These are phyloP conservation scores for Rhodinocichla rosea DNA, from an alignment of 2,113 vertebrate genomes.

Conservation along the genomic window DNA sequence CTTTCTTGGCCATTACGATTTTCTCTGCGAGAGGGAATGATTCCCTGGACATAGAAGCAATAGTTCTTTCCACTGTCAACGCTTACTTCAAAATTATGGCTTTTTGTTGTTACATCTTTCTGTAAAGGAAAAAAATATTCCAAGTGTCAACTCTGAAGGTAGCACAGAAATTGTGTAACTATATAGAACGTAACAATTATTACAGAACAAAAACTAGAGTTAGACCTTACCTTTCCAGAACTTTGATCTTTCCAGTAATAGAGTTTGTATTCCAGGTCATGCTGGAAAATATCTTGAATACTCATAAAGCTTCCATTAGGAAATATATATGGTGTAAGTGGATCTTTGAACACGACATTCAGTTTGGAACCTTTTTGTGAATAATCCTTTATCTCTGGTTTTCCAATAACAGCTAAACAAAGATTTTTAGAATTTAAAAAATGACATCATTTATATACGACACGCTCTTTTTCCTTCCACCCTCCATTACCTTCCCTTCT, in stretches of 20 bases:
- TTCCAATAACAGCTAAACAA: slow-evolving; percentile 80
- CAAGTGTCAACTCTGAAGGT: not conserved
- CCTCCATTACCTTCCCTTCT: not conserved
- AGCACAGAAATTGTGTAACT: not conserved
- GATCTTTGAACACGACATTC: slow-evolving; percentile 74
- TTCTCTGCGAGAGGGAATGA: slow-evolving; percentile 65
- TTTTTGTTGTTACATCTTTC: slow-evolving; percentile 72
- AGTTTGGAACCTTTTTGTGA: slow-evolving; percentile 59
- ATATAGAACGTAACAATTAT: not conserved
- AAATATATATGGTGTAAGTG: slow-evolving; percentile 68
- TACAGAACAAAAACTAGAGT: not conserved
- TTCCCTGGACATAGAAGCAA: slow-evolving; percentile 84
- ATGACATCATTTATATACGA: not conserved
- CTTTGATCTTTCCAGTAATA: slow-evolving; percentile 82
- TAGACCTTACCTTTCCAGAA: slow-evolving; percentile 83
- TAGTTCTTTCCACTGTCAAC: slow-evolving; percentile 81
- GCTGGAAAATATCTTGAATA: slow-evolving; percentile 81
- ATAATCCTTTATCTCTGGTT: slow-evolving; percentile 73
- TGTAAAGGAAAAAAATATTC: slow-evolving; percentile 40
- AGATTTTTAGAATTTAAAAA: slow-evolving; percentile 19
- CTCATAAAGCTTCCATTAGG: slow-evolving; percentile 64
- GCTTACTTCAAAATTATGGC: slow-evolving; percentile 64
- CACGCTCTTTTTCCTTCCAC: not conserved
- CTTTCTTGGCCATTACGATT: slow-evolving; percentile 79
- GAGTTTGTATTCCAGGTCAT: slow-evolving; percentile 80